A percentile compares a stretch with the other conserved stretches of the same genome.
Evolutionary conservation across 2,888 invertebrate species (phyloP).

Genomic region (Polyploca ridens): DNA sequence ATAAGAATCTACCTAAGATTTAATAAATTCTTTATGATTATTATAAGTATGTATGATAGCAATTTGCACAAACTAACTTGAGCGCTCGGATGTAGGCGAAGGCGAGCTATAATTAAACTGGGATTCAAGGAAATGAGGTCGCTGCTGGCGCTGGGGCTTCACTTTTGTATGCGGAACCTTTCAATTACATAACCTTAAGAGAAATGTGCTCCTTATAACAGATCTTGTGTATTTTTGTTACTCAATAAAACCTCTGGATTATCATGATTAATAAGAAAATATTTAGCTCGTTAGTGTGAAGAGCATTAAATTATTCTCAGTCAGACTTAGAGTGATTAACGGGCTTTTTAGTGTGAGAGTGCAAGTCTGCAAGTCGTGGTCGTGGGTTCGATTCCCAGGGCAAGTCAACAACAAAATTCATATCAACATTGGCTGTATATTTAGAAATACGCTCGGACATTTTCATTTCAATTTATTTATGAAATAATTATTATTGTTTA

Average conservation of each 20-base stretch:
- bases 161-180: conserved; percentile 40
- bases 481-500: too few relatives aligned
- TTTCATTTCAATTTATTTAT: too few relatives aligned
- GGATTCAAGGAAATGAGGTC: conserved; percentile 58
- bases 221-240: background rate
- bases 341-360: too few relatives aligned
- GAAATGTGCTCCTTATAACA: conserved; percentile 8
- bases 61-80: conserved; percentile 12
- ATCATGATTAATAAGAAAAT: too few relatives aligned
- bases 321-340: too few relatives aligned
- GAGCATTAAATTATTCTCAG: too few relatives aligned
- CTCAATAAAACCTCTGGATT: background rate
- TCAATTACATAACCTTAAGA: conserved; percentile 35
- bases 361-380: too few relatives aligned
- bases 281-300: too few relatives aligned
- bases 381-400: too few relatives aligned
- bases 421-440: too few relatives aligned
- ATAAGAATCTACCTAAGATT: background rate
- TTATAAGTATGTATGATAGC: conserved; percentile 7
- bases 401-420: too few relatives aligned
- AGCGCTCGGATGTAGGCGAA: conserved; percentile 41
- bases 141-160: conserved; percentile 42
- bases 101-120: conserved; percentile 57
- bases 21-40: background rate
- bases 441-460: too few relatives aligned